Evolutionary conservation across 2,113 vertebrate species (phyloP).

Genomic region (Hippolais icterina): DNA sequence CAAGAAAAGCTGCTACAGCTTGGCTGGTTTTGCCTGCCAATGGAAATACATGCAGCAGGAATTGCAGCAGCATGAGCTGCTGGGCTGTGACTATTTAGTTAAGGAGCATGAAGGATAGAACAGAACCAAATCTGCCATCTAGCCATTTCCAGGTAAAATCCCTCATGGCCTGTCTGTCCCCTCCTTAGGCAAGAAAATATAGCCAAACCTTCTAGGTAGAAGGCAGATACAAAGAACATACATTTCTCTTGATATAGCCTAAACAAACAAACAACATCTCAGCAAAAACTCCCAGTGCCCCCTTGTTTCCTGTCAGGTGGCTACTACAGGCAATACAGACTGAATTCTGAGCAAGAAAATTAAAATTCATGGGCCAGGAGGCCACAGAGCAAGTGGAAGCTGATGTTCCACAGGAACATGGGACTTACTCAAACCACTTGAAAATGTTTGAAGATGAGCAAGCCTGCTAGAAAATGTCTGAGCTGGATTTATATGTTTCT

Average conservation of each 20-base stretch:
- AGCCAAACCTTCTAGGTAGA: not conserved
- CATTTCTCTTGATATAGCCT: not conserved
- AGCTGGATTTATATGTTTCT: not conserved
- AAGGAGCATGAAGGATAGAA: not conserved
- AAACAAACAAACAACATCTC: not conserved
- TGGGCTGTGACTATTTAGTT: not conserved
- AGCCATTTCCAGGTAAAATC: not conserved
- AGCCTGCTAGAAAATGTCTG: not conserved
- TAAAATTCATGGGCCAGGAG: not conserved
- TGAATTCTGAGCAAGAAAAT: not conserved
- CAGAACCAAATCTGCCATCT: not conserved
- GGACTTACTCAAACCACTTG: not conserved
- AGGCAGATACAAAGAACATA: not conserved
- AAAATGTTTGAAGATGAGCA: not conserved
- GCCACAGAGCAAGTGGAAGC: not conserved
- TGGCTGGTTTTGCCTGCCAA: not conserved
- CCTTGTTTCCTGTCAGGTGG: not conserved
- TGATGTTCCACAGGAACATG: rapidly evolving
- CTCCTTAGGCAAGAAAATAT: not conserved
- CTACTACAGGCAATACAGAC: not conserved
- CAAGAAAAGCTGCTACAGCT: not conserved
- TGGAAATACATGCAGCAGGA: not conserved
- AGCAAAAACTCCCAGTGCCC: not conserved
- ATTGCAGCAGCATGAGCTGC: not conserved
- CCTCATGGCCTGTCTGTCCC: too few relatives aligned